Evolutionary conservation across 2,797 vertebrate genomes (phyloP).

Genomic region (Agapornis canus): DNA sequence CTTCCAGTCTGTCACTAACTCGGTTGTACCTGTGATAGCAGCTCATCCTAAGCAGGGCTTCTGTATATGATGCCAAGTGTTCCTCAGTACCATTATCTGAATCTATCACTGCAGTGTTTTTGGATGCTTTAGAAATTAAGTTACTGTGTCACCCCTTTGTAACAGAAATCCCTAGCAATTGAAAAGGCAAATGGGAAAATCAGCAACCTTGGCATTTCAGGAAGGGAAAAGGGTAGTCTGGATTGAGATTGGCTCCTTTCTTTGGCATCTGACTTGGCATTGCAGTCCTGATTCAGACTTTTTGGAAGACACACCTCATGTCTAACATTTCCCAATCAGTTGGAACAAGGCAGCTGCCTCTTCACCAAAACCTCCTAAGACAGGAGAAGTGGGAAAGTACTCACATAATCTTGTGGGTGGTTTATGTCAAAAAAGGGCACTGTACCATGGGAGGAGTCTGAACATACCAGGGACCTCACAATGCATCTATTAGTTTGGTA

Average conservation of each 20-base stretch:
- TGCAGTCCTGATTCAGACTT: constrained; percentile 22
- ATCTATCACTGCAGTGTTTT: background rate
- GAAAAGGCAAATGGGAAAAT: background rate
- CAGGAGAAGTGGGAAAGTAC: background rate
- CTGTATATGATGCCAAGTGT: background rate
- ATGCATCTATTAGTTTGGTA: background rate
- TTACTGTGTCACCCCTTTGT: background rate
- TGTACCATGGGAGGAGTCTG: background rate
- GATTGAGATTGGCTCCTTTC: background rate
- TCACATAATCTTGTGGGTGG: rapidly evolving
- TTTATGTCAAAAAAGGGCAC: background rate
- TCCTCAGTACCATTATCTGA: background rate
- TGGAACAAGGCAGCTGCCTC: background rate
- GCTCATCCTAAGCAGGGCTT: background rate
- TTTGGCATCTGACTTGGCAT: background rate
- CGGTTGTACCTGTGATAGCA: background rate
- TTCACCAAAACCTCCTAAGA: background rate
- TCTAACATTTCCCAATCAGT: background rate
- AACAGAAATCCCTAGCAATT: background rate
- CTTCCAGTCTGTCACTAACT: background rate
- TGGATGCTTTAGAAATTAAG: background rate
- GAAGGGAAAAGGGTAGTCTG: background rate
- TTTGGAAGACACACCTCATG: background rate
- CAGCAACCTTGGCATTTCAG: background rate
- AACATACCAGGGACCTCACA: background rate